Evolutionary conservation across 1,140 invertebrate species (phyloP).

Genomic region (Stegodyphus mimosarum): DNA sequence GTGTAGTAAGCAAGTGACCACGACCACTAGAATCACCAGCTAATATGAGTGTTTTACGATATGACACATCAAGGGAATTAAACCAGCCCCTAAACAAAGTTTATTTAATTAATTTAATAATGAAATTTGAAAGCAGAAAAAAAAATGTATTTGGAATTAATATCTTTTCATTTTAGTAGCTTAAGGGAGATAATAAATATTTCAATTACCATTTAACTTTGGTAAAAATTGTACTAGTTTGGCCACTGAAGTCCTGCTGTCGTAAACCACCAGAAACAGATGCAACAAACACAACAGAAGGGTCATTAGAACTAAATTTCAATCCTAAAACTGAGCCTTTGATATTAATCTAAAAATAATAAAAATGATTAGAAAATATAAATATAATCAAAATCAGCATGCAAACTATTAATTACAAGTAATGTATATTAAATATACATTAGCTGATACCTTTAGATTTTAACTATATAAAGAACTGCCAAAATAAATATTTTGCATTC

Average conservation of each 20-base stretch:
- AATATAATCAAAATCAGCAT: too few relatives aligned
- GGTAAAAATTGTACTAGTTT: too few relatives aligned
- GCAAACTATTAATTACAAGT: too few relatives aligned
- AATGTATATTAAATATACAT: too few relatives aligned
- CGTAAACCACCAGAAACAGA: neutral
- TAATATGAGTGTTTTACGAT: neutral
- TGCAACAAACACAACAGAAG: neutral
- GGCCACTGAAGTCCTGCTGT: too few relatives aligned
- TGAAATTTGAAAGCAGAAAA: neutral
- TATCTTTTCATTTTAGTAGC: neutral
- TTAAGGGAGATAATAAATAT: too few relatives aligned
- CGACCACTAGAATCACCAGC: constrained; percentile 4
- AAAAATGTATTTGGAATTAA: neutral
- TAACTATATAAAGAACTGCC: too few relatives aligned
- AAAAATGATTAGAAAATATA: too few relatives aligned
- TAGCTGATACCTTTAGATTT: too few relatives aligned
- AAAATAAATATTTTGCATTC: too few relatives aligned
- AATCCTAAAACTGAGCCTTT: constrained; percentile 21
- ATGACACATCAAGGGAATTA: constrained; percentile 19
- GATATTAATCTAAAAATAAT: neutral
- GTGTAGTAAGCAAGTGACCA: neutral
- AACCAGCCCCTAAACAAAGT: constrained; percentile 2
- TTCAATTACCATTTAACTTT: too few relatives aligned
- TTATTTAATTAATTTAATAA: too few relatives aligned
- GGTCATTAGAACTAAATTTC: constrained; percentile 6